Conservation (phyloP, 2,888 invertebrate genomes). For the Ormyrus thymus region DNA sequence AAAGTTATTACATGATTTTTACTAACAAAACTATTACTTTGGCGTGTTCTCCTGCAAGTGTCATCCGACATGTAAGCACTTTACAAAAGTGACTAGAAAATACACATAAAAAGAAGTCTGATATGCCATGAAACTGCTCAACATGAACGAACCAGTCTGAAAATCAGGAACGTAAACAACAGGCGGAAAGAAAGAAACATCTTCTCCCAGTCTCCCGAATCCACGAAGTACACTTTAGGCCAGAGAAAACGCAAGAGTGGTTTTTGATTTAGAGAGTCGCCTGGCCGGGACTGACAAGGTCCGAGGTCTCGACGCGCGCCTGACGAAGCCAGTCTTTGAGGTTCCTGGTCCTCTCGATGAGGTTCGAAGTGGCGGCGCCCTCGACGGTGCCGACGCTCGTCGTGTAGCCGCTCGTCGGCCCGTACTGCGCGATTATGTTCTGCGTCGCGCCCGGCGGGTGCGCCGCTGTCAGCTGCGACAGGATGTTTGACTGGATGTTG, state of each 20-base stretch:
- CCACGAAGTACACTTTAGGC: slow-evolving; percentile 47
- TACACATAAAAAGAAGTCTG: not conserved
- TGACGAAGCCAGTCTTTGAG: slow-evolving; percentile 82
- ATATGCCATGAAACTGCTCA: slow-evolving; percentile 9
- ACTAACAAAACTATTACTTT: too few relatives aligned
- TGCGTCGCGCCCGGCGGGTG: slow-evolving; percentile 70
- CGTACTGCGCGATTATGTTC: slow-evolving; percentile 73
- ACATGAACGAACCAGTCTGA: slow-evolving; percentile 1
- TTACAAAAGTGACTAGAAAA: not conserved
- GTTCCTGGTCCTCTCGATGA: slow-evolving; percentile 81
- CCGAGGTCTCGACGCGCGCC: slow-evolving; percentile 71
- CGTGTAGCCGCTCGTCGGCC: slow-evolving; percentile 71
- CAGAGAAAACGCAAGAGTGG: not conserved
- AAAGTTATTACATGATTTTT: not conserved
- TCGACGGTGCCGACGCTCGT: slow-evolving; percentile 74
- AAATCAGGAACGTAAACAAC: slow-evolving; percentile 25
- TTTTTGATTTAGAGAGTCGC: slow-evolving; percentile 68
- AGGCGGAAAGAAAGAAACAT: not conserved
- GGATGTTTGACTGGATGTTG: slow-evolving; percentile 72
- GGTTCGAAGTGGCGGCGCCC: slow-evolving; percentile 79
- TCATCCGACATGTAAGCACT: too few relatives aligned
- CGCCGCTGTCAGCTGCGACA: slow-evolving; percentile 69
- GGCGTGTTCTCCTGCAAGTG: too few relatives aligned
- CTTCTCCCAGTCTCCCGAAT: too few relatives aligned
- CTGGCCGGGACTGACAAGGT: slow-evolving; percentile 71